Evolutionary conservation across 2,113 vertebrate species (phyloP).

Genomic region (Probosciger aterrimus): DNA sequence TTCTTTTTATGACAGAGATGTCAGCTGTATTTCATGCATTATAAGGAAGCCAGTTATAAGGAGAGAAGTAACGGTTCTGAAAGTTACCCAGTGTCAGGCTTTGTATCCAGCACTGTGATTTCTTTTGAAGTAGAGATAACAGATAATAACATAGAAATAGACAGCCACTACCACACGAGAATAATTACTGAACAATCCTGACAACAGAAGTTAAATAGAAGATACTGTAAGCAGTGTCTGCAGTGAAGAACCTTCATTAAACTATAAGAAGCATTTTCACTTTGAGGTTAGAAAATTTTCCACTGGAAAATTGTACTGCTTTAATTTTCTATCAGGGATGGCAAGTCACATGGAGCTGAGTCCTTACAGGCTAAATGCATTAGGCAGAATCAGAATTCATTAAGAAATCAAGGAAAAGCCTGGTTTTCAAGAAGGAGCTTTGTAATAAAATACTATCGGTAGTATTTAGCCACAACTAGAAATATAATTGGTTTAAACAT

Average conservation of each 20-base stretch:
- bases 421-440: neutral
- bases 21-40: neutral
- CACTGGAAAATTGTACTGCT: neutral
- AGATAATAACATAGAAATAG: neutral
- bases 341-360: neutral
- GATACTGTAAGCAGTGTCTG: neutral
- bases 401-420: neutral
- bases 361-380: neutral
- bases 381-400: neutral
- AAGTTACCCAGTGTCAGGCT: neutral
- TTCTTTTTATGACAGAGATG: neutral
- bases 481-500: neutral
- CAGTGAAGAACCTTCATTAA: neutral
- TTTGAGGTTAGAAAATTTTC: neutral
- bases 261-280: neutral
- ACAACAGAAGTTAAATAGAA: neutral
- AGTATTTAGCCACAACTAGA: neutral
- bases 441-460: neutral
- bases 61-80: neutral
- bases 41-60: neutral
- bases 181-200: neutral
- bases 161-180: neutral
- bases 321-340: neutral
- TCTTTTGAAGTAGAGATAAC: neutral
- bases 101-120: neutral